These are phyloP conservation scores for Camponotus floridanus DNA, from an alignment of 1,140 invertebrate genomes.

Conservation along the genomic window DNA sequence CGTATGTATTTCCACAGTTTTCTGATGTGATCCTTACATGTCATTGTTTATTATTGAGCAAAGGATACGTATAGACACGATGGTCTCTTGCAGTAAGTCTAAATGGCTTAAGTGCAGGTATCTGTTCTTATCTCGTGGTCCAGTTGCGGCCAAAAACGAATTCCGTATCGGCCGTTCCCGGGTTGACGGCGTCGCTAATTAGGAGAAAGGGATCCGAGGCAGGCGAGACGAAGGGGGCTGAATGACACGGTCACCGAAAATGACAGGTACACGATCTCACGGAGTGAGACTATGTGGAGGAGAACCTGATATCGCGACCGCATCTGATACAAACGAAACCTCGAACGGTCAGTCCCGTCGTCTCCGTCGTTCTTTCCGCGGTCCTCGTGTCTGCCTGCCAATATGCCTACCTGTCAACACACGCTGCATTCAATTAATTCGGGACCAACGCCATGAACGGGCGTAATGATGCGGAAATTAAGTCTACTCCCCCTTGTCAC, in stretches of 20 bases:
- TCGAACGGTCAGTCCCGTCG: constrained; percentile 78
- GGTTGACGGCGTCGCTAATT: constrained; percentile 65
- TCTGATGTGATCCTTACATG: not conserved
- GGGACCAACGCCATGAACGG: constrained; percentile 75
- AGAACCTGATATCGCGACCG: constrained; percentile 82
- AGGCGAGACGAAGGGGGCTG: constrained; percentile 66
- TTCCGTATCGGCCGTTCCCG: constrained; percentile 67
- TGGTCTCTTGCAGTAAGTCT: constrained; percentile 29
- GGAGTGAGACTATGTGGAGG: constrained; percentile 76
- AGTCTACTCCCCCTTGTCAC: constrained; percentile 62
- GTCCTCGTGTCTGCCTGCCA: constrained; percentile 81
- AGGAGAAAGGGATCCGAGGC: constrained; percentile 71
- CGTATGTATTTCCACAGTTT: not conserved
- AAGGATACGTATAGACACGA: constrained; percentile 10
- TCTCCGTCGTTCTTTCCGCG: constrained; percentile 43
- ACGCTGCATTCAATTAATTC: constrained; percentile 86
- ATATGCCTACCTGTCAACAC: constrained; percentile 86
- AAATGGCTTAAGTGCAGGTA: constrained; percentile 68
- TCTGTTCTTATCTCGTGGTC: constrained; percentile 69
- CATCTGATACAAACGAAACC: constrained; percentile 83
- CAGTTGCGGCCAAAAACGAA: constrained; percentile 62
- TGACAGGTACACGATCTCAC: constrained; percentile 85
- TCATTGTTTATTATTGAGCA: not conserved
- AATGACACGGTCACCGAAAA: constrained; percentile 85
- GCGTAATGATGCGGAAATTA: constrained; percentile 85